Evolutionary conservation across 2,113 vertebrate species (phyloP), one percentile per base, ranked within the genome.

Genomic region (Danio rerio): DNA sequence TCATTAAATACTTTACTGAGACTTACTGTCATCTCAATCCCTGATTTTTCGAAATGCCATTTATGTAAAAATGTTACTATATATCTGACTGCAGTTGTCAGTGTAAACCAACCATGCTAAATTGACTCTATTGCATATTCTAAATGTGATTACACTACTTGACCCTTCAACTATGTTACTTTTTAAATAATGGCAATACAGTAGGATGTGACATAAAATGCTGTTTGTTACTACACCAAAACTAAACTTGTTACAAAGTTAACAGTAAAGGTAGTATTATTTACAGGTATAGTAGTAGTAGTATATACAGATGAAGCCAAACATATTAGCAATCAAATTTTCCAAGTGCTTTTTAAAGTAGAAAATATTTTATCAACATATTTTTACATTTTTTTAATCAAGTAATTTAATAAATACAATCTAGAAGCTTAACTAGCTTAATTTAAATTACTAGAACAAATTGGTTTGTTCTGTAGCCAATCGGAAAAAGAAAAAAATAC

Each of bases 1-100:
- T 90, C 82, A 87, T 89, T 91, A 92, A 91, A 91, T 91, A 89
- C 89, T 81, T 93, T 91, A 90, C 85, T 90, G 90, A 89, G 89
- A 90, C 90, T 91, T 90, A 90, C 90, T 92, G 89, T 89, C 91
- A 88, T 85, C 91, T 88, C 90, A 91, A 88, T n/a, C n/a, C n/a
- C n/a, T n/a, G 90, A 92, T 91, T 89, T 92, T 88, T 93, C 92
- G 92, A 92, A 91, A 92, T 92, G 87, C 89, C 87, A 90, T 93
- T 91, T 92, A 94, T 88, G 84, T 86, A 76, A 90, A 88, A 91
- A 91, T 49, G 55, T 59, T 75, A n/a, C 52, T 63, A 18, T 58
- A 21, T 80, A 16, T 71, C 66, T 59, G 53, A 59, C 52, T 58
- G 53, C n/a, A 59, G 78, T 31, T 31, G n/a, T 45, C 18, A 40